phyloP scores from a whole-genome alignment of 2,888 invertebrate genomes.

The Crocallis elinguaria region DNA sequence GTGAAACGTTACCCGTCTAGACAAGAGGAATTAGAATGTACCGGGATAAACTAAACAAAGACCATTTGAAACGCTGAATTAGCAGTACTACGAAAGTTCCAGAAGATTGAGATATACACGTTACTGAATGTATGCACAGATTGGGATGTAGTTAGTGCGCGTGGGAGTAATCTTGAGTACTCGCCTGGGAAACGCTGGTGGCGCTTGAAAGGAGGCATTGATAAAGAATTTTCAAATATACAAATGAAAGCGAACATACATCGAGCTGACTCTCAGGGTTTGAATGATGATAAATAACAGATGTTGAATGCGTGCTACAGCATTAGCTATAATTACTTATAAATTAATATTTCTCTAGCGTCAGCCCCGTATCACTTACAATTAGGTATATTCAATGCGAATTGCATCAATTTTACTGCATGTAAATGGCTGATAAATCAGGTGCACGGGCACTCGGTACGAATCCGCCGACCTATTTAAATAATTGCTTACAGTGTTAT shows the following conservation, averaged over 20 bases:
- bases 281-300: constrained; percentile 1
- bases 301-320: too few relatives aligned
- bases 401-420: not conserved
- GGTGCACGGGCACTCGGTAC: not conserved
- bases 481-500: constrained; percentile 9
- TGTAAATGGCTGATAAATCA: not conserved
- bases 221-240: not conserved
- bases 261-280: not conserved
- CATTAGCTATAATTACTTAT: too few relatives aligned
- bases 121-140: constrained; percentile 5
- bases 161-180: constrained; percentile 4
- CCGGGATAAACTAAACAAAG: not conserved
- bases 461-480: constrained; percentile 8
- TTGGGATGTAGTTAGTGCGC: not conserved
- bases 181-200: constrained; percentile 1
- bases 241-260: constrained; percentile 3
- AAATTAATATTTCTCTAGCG: not conserved
- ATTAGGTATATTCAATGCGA: too few relatives aligned
- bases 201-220: constrained; percentile 1
- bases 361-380: not conserved
- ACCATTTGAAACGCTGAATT: not conserved
- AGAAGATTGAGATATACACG: constrained; percentile 8
- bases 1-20: not conserved
- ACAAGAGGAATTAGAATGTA: not conserved
- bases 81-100: not conserved